These are phyloP conservation scores for Megalops cyprinoides DNA, from an alignment of 2,797 vertebrate species.

Conservation along the genomic window DNA sequence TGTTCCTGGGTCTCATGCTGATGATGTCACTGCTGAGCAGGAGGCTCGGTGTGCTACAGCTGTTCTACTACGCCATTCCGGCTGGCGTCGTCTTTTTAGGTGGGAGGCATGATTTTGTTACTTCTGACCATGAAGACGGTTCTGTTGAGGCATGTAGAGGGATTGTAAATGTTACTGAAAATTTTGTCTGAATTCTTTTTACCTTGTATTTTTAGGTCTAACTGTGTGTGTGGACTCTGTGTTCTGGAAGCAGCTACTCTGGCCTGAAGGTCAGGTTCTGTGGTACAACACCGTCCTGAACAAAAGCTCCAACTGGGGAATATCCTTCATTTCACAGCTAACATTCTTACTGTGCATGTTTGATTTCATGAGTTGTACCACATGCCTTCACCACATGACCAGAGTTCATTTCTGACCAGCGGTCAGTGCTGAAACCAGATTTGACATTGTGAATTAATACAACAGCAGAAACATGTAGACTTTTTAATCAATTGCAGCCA, in stretches of 20 bases:
- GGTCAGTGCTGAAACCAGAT: not conserved
- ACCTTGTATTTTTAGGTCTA: conserved; percentile 68
- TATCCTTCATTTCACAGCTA: conserved; percentile 82
- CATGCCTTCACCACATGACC: not conserved
- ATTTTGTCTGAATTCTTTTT: not conserved
- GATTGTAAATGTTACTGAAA: not conserved
- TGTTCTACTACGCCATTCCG: conserved; percentile 80
- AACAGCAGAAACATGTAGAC: too few relatives aligned
- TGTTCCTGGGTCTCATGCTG: conserved; percentile 88
- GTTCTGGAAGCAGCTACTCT: conserved; percentile 87
- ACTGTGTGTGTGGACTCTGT: conserved; percentile 84
- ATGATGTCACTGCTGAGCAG: conserved; percentile 77
- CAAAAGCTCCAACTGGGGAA: conserved; percentile 95
- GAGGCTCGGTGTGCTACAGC: conserved; percentile 70
- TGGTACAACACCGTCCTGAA: conserved; percentile 96
- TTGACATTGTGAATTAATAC: not conserved
- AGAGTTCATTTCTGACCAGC: too few relatives aligned
- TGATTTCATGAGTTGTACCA: not conserved
- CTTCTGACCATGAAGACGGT: not conserved
- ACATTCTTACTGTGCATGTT: not conserved
- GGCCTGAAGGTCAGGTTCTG: conserved; percentile 94
- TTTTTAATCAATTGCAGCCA: too few relatives aligned
- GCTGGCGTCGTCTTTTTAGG: conserved; percentile 85
- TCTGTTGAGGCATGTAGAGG: not conserved
- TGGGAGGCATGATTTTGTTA: conserved; percentile 59